phyloP scores from a whole-genome alignment of 1,140 invertebrate genomes.

The Eumaeus atala region DNA sequence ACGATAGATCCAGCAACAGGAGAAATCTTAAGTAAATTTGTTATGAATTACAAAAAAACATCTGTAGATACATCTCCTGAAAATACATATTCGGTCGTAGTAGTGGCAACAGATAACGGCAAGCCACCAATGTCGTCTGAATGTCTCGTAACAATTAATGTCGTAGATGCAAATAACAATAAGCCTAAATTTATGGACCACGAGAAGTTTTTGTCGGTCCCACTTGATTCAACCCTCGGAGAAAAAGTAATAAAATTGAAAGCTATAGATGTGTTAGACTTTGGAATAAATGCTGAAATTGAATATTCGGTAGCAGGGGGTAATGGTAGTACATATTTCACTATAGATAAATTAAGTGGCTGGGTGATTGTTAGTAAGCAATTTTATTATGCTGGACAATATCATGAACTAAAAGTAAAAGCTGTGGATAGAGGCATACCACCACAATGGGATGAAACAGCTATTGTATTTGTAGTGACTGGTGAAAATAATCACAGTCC shows the following conservation, averaged over 20 bases:
- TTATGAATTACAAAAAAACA: constrained; percentile 87
- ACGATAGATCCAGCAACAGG: constrained; percentile 92
- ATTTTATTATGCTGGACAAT: constrained; percentile 76
- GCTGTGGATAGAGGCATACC: constrained; percentile 92
- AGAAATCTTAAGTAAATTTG: constrained; percentile 89
- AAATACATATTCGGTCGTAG: constrained; percentile 88
- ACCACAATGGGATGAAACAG: constrained; percentile 83
- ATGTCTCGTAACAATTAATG: constrained; percentile 88
- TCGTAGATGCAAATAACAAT: constrained; percentile 93
- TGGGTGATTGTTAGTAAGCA: constrained; percentile 84
- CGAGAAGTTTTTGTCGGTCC: constrained; percentile 87
- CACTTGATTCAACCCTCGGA: constrained; percentile 82
- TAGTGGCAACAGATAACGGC: constrained; percentile 93
- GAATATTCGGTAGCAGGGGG: constrained; percentile 85
- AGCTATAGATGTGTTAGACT: constrained; percentile 86
- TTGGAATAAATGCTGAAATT: constrained; percentile 90
- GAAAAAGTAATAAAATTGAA: constrained; percentile 82
- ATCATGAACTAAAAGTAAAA: constrained; percentile 80
- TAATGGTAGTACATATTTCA: constrained; percentile 87
- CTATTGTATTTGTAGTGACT: constrained; percentile 85
- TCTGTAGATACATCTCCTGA: constrained; percentile 86
- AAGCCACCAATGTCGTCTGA: constrained; percentile 93
- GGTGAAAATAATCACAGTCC: constrained; percentile 89
- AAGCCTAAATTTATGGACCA: constrained; percentile 85
- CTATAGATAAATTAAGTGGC: constrained; percentile 83